Conservation (phyloP, 2,888 invertebrate species). For the Cataglyphis rosenhaueri region DNA sequence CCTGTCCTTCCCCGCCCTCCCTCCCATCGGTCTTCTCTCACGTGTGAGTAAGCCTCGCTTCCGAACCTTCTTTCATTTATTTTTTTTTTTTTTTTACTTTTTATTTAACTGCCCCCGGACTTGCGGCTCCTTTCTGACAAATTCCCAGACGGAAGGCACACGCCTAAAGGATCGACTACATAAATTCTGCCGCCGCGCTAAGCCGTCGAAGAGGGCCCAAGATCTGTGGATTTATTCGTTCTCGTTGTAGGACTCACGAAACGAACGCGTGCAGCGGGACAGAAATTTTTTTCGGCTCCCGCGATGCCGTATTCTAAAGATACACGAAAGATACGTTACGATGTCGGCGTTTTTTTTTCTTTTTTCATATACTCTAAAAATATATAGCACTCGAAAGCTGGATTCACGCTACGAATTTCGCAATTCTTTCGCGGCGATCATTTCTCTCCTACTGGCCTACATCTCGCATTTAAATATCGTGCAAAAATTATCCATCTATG, state of each 20-base stretch:
- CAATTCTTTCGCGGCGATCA: not conserved
- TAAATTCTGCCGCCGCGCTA: slow-evolving; percentile 65
- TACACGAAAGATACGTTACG: slow-evolving; percentile 1
- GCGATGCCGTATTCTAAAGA: slow-evolving; percentile 11
- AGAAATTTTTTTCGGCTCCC: not conserved
- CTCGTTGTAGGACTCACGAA: slow-evolving; percentile 54
- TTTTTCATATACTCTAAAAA: not conserved
- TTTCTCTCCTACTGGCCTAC: not conserved
- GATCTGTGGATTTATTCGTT: slow-evolving; percentile 68
- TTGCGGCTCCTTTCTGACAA: slow-evolving; percentile 63
- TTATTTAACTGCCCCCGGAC: not conserved
- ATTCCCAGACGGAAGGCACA: slow-evolving; percentile 71
- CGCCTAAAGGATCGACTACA: slow-evolving; percentile 70
- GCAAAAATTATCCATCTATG: not conserved
- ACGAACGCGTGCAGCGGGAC: not conserved
- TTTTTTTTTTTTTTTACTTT: not conserved
- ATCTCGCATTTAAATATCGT: not conserved
- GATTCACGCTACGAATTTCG: not conserved
- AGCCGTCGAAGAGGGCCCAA: slow-evolving; percentile 55
- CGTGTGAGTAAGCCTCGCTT: not conserved
- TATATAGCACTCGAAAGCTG: not conserved
- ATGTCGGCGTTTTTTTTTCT: not conserved
- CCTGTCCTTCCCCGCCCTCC: slow-evolving; percentile 17
- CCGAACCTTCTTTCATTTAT: not conserved
- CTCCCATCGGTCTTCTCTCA: not conserved